Conservation (phyloP, 2,113 vertebrate genomes). For the Ia io region DNA sequence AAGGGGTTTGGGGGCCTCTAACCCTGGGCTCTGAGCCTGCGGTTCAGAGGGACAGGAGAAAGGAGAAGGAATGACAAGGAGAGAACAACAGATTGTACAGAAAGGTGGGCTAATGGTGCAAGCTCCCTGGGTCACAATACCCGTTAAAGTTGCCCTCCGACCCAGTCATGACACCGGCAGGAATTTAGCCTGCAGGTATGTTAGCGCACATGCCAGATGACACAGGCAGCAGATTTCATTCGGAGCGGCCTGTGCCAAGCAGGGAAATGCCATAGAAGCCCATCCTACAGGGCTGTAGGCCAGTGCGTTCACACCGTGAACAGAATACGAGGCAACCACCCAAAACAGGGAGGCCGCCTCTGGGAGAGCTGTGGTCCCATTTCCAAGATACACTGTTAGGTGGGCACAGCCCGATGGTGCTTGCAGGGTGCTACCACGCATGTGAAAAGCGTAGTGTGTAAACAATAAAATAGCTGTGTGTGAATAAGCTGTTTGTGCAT, state of each 20-base stretch:
- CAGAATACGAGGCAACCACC: fast-evolving
- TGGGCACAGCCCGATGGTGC: fast-evolving
- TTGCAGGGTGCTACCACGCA: fast-evolving
- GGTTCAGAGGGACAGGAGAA: fast-evolving
- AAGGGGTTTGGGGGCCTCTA: not conserved
- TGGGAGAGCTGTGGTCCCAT: fast-evolving
- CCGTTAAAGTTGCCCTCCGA: fast-evolving
- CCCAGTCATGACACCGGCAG: not conserved
- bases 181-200: not conserved
- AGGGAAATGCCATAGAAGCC: fast-evolving
- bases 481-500: not conserved
- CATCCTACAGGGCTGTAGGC: fast-evolving
- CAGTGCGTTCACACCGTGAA: fast-evolving
- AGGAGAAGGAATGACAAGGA: fast-evolving
- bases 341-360: not conserved
- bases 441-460: no score
- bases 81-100: no score
- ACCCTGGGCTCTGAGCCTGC: not conserved
- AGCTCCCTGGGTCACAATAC: fast-evolving
- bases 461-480: not conserved
- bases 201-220: fast-evolving
- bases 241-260: not conserved
- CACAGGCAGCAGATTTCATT: not conserved
- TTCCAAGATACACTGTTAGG: fast-evolving
- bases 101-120: fast-evolving